Percentiles rank a stretch among this genome's conserved stretches.
Conservation (phyloP, 2,888 invertebrate species). For the Tetropium fuscum region DNA sequence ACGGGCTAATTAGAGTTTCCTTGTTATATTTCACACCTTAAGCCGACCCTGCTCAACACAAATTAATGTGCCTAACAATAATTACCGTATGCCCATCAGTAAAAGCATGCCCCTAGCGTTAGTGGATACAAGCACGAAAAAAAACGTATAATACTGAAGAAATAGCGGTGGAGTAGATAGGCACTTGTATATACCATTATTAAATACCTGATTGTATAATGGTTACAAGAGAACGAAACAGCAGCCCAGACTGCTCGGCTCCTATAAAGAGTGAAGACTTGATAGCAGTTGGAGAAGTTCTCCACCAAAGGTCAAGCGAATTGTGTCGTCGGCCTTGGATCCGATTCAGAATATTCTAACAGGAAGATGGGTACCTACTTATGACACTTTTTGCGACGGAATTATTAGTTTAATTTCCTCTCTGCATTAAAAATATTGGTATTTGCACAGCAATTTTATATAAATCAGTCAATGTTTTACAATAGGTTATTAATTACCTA, state of each 20-base stretch:
- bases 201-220: conserved; percentile 28
- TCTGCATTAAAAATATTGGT: no score
- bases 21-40: neutral
- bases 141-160: conserved; percentile 8
- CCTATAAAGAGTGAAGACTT: conserved; percentile 22
- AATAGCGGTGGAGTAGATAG: conserved; percentile 14
- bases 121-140: conserved; percentile 12
- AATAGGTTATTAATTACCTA: no score
- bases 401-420: no score
- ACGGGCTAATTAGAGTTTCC: neutral
- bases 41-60: conserved; percentile 29
- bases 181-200: conserved; percentile 24
- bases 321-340: no score
- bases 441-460: no score
- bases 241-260: conserved; percentile 39
- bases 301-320: conserved; percentile 21
- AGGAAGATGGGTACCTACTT: no score
- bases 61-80: conserved; percentile 19
- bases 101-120: conserved; percentile 16
- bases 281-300: conserved; percentile 19
- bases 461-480: no score
- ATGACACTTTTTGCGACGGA: no score
- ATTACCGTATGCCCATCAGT: conserved; percentile 5
- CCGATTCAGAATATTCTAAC: no score
- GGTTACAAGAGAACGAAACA: conserved; percentile 18